Base-by-base conservation (phyloP, 1,140 invertebrate genomes). In the Magallana angulata region DNA sequence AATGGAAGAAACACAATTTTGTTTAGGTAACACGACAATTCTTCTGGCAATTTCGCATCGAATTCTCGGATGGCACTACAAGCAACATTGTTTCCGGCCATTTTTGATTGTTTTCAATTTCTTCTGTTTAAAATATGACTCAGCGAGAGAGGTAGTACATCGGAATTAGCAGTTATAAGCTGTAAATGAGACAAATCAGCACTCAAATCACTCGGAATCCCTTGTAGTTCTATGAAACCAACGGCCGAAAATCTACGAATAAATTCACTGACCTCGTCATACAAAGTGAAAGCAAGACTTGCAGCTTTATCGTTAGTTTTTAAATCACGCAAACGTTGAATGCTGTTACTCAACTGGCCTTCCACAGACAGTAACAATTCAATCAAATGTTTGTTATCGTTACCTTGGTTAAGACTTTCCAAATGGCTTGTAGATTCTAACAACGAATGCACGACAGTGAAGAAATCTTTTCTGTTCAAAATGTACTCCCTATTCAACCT, bases 401-500 rank as follows among this genome's bases (percentile, higher is more conserved):
- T 76, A 76, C 30, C 68, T 76, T 36, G 18, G 4, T 30, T 76
- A 4, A 76, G 68, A 24, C 7, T 9, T 76, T 76, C 68, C 24
- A 76, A 30, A 24, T 76, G 68, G 36, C 18, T 76, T 30, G 68
- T 36, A 12, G 68, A 11, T 30, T 76, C 68, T 11, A 76, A 12
- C 7, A 76, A 12, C 1, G 24, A 76, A 76, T 76, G 30, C 9
- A 76, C 68, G 36, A 24, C 64, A 8, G n/a, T 9, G 30, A 71
- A 86, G 24, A 86, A 86, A n/a, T 62, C 68, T 57, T 57, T 60
- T 9, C 85, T 59, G 18, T 86, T 81, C 30, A 56, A 58, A 57
- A 86, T 82, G 18, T 86, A 81, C 56, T 86, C 85, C 58, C 59
- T 16, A 56, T 86, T 86, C 14, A 82, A 56, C 56, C 58, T 86